These are phyloP conservation scores for Actinemys pallida DNA, from an alignment of 2,113 vertebrate species.

Conservation along the genomic window DNA sequence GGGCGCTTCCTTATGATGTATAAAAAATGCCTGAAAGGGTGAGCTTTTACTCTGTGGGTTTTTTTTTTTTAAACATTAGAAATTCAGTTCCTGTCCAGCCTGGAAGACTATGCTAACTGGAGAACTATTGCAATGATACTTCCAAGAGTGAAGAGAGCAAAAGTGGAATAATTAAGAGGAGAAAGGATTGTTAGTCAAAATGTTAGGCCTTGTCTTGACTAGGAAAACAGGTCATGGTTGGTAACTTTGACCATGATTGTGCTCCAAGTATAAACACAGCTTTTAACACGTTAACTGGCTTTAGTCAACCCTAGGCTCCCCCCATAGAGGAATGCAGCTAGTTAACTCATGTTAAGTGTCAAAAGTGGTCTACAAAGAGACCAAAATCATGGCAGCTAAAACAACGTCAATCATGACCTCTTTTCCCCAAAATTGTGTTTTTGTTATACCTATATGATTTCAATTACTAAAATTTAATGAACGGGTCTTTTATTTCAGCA, in stretches of 20 bases:
- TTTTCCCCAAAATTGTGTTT: not conserved
- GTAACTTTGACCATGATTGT: not conserved
- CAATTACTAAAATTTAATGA: not conserved
- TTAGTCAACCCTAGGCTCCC: not conserved
- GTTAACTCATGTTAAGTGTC: not conserved
- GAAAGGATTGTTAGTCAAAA: not conserved
- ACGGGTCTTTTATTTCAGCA: not conserved
- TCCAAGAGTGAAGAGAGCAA: not conserved
- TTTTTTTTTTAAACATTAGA: not conserved
- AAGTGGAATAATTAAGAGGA: fast-evolving
- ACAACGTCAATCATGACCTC: not conserved
- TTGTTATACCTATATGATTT: not conserved
- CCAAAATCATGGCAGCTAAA: not conserved
- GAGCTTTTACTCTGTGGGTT: not conserved
- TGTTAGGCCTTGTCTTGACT: not conserved
- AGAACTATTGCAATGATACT: not conserved
- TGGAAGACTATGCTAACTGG: not conserved
- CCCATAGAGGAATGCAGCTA: not conserved
- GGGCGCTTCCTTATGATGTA: not conserved
- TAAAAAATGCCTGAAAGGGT: not conserved
- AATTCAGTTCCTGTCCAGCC: not conserved
- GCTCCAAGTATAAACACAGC: not conserved
- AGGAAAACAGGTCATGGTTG: not conserved
- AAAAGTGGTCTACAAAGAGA: not conserved
- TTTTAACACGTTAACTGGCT: not conserved